These are phyloP conservation scores for Ardeotis arabs DNA, from an alignment of 2,113 vertebrate genomes.

Conservation along the genomic window DNA sequence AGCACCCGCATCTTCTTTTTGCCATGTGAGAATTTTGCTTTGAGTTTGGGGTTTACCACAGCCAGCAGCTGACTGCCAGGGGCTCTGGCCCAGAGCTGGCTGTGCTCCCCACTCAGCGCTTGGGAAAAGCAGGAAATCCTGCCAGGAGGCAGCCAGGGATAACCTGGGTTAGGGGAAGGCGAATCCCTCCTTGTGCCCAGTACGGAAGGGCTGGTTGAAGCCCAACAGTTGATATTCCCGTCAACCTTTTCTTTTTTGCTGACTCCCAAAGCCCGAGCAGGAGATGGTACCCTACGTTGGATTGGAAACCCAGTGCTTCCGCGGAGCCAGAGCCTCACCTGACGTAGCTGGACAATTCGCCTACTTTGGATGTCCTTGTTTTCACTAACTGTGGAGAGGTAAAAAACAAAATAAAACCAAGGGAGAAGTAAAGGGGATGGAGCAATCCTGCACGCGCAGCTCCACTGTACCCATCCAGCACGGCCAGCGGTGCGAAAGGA, in stretches of 20 bases:
- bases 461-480: neutral
- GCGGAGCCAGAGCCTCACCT: constrained; percentile 72
- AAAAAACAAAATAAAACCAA: neutral
- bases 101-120: neutral
- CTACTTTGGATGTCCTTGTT: constrained; percentile 84
- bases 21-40: constrained; percentile 12
- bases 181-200: neutral
- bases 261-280: neutral
- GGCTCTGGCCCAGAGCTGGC: neutral
- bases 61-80: neutral
- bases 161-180: neutral
- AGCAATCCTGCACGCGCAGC: neutral
- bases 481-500: fast-evolving
- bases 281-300: neutral
- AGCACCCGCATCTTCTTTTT: neutral
- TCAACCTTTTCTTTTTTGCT: neutral
- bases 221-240: neutral
- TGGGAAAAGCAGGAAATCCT: neutral
- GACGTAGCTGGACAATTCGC: constrained; percentile 75
- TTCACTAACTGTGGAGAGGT: constrained; percentile 81
- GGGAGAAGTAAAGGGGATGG: neutral
- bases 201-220: neutral
- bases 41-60: constrained; percentile 1
- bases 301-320: neutral
- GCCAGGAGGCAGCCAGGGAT: neutral